These are phyloP conservation scores for Lepus americanus DNA, from an alignment of 2,113 vertebrate species.

Conservation along the genomic window DNA sequence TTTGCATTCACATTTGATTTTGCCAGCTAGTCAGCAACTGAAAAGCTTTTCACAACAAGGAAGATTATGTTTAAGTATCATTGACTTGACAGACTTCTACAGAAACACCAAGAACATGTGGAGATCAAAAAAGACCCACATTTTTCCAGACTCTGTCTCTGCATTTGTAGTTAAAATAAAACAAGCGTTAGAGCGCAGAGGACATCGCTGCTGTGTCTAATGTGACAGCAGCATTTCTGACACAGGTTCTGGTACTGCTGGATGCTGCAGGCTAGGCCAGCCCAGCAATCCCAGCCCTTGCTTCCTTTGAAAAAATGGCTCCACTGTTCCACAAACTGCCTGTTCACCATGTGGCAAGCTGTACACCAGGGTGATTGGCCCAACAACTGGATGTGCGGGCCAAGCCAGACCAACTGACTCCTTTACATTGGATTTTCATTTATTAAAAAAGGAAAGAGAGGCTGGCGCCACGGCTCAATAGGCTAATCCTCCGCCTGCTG, in stretches of 20 bases:
- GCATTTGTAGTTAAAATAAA: conserved; percentile 45
- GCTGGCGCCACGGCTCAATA: neutral
- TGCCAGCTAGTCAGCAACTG: conserved; percentile 40
- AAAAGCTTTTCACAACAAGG: conserved; percentile 51
- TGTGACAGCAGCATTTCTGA: conserved; percentile 19
- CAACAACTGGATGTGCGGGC: neutral
- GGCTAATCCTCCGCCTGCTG: too few species aligned
- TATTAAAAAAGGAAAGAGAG: neutral
- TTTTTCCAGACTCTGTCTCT: neutral
- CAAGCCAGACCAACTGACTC: neutral
- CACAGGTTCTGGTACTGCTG: neutral
- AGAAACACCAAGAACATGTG: conserved; percentile 53
- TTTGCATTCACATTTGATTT: conserved; percentile 63
- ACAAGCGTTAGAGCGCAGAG: neutral
- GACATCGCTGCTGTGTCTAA: neutral
- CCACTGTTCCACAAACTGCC: neutral
- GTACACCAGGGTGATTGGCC: neutral
- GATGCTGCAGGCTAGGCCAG: neutral
- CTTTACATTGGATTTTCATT: conserved; percentile 15
- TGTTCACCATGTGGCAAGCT: neutral
- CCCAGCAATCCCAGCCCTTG: neutral
- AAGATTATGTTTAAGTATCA: conserved; percentile 40
- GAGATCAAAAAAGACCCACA: conserved; percentile 11
- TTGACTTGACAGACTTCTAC: conserved; percentile 32
- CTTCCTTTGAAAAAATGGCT: neutral